Percentiles rank a stretch among this genome's conserved stretches.
Evolutionary conservation across 2,113 vertebrate species (phyloP).

Genomic region (Ornithorhynchus anatinus): DNA sequence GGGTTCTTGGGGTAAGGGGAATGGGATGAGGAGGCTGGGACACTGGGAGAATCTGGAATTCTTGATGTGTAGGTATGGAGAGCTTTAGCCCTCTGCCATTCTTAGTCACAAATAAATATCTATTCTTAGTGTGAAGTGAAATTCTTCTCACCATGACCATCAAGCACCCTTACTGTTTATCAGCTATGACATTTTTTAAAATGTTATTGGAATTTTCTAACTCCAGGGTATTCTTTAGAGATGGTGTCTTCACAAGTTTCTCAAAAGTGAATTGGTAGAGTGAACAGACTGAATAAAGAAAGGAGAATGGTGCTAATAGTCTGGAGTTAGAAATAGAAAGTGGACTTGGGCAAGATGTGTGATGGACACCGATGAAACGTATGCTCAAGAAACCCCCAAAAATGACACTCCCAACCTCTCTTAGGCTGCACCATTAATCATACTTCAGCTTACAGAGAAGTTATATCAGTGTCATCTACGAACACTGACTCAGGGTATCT

Average conservation of each 20-base stretch:
- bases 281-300: fast-evolving
- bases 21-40: fast-evolving
- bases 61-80: too few species aligned
- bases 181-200: slow-evolving; percentile 3
- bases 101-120: neutral
- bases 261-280: fast-evolving
- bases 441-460: too few species aligned
- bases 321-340: too few species aligned
- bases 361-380: too few species aligned
- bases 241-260: fast-evolving
- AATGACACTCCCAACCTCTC: too few species aligned
- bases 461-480: too few species aligned
- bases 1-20: fast-evolving
- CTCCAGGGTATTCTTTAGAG: fast-evolving
- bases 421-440: too few species aligned
- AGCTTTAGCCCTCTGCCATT: fast-evolving
- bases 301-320: neutral
- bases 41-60: too few species aligned
- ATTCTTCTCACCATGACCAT: neutral
- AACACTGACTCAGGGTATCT: too few species aligned
- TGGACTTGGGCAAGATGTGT: too few species aligned
- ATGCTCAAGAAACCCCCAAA: too few species aligned
- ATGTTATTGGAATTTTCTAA: neutral
- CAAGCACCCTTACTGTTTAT: neutral
- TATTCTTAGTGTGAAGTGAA: neutral